These are phyloP conservation scores for Brachyptera putata DNA, from an alignment of 2,888 invertebrate species.

Conservation along the genomic window DNA sequence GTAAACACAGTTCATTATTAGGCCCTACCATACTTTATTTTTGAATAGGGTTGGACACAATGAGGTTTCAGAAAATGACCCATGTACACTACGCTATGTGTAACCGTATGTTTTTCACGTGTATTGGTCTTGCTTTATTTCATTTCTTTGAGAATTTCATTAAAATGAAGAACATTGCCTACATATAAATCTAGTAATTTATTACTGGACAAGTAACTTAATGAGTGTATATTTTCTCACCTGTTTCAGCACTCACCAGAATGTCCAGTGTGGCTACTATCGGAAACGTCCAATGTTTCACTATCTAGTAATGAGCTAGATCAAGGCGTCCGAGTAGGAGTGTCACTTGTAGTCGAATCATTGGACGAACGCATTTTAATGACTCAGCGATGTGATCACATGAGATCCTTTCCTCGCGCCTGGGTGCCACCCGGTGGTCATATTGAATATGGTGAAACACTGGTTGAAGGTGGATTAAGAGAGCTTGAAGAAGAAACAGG, in stretches of 20 bases:
- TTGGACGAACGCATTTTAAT: constrained; percentile 44
- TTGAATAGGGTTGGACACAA: too few relatives aligned
- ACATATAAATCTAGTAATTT: too few relatives aligned
- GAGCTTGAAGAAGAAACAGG: constrained; percentile 47
- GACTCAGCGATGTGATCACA: constrained; percentile 42
- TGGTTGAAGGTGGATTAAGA: constrained; percentile 42
- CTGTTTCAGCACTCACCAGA: constrained; percentile 33
- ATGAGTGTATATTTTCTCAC: neutral
- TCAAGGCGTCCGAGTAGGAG: constrained; percentile 39
- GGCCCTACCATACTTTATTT: too few relatives aligned
- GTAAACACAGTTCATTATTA: too few relatives aligned
- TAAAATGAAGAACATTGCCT: too few relatives aligned
- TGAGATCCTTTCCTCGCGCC: constrained; percentile 45
- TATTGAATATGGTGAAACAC: constrained; percentile 39
- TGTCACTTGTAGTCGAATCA: constrained; percentile 43
- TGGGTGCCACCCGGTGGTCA: constrained; percentile 50
- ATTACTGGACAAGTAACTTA: too few relatives aligned
- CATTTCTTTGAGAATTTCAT: too few relatives aligned
- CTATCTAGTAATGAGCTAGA: constrained; percentile 17
- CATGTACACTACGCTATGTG: too few relatives aligned
- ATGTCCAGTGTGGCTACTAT: constrained; percentile 32
- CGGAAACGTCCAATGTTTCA: constrained; percentile 5
- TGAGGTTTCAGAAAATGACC: too few relatives aligned
- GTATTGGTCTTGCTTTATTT: too few relatives aligned
- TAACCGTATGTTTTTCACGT: too few relatives aligned